Conservation (phyloP, 2,113 vertebrate species). For the Brachyistius frenatus region DNA sequence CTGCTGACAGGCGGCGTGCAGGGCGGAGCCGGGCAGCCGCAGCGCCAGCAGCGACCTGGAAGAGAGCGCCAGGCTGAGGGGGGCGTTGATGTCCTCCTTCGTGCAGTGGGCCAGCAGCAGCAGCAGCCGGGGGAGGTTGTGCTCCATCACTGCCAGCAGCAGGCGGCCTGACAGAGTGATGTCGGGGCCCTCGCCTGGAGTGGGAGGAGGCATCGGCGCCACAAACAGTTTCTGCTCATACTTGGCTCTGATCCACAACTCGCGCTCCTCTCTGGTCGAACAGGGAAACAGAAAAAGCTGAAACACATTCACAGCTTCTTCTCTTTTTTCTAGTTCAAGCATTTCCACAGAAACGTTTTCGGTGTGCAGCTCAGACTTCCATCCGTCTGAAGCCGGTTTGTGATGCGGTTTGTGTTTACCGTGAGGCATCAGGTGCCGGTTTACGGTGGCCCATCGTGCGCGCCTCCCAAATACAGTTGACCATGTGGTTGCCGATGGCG, state of each 20-base stretch:
- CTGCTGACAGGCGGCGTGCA: conserved; percentile 91
- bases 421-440: conserved; percentile 72
- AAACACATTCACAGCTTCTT: too few species aligned
- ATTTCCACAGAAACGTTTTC: too few species aligned
- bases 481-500: conserved; percentile 80
- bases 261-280: conserved; percentile 89
- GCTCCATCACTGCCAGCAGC: conserved; percentile 87
- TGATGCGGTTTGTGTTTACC: conserved; percentile 43
- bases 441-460: conserved; percentile 73
- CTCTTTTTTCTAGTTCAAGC: too few species aligned
- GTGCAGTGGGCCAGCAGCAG: conserved; percentile 91
- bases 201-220: conserved; percentile 84
- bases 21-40: conserved; percentile 85
- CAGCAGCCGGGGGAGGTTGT: conserved; percentile 88
- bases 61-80: conserved; percentile 70
- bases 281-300: not conserved
- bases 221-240: conserved; percentile 94
- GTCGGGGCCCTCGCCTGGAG: conserved; percentile 81
- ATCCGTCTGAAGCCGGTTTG: not conserved
- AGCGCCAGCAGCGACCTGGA: conserved; percentile 78
- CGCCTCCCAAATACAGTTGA: conserved; percentile 79
- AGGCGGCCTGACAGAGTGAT: conserved; percentile 86
- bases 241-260: conserved; percentile 93
- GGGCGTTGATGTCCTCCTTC: conserved; percentile 89
- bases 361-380: not conserved